phyloP scores from a whole-genome alignment of 2,797 vertebrate species.

The Pteronotus mesoamericanus region DNA sequence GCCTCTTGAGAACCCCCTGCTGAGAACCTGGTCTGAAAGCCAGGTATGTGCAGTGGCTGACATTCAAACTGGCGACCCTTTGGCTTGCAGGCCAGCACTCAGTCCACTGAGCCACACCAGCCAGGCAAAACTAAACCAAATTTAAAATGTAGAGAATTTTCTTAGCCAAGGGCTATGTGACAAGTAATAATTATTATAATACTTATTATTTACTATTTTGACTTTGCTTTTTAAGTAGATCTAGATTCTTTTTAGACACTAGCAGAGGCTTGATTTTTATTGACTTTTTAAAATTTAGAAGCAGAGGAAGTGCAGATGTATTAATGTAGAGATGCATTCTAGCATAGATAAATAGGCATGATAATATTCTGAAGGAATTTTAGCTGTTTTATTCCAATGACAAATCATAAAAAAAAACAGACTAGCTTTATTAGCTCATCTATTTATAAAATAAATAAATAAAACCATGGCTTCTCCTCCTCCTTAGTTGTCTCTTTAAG shows the following conservation, averaged over 20 bases:
- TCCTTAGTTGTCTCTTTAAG: not conserved
- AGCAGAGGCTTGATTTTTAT: not conserved
- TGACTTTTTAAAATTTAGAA: not conserved
- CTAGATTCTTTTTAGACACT: not conserved
- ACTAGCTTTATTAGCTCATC: not conserved
- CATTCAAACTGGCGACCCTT: too few relatives aligned
- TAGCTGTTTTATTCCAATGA: not conserved
- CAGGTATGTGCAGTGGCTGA: too few relatives aligned
- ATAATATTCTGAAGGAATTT: not conserved
- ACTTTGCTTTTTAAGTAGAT: not conserved
- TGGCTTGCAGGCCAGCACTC: too few relatives aligned
- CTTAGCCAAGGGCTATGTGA: not conserved
- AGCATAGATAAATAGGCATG: not conserved
- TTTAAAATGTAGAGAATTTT: not conserved
- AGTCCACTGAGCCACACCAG: too few relatives aligned
- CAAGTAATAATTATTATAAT: not conserved
- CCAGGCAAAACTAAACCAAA: slow-evolving; percentile 8
- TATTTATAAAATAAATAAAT: not conserved
- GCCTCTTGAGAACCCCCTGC: too few relatives aligned
- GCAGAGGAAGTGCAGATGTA: not conserved
- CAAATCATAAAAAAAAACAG: not conserved
- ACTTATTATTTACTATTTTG: not conserved
- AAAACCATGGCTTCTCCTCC: not conserved
- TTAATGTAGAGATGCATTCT: not conserved
- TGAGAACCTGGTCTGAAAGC: too few relatives aligned